phyloP scores from a whole-genome alignment of 2,113 vertebrate species.

The Scomber colias region DNA sequence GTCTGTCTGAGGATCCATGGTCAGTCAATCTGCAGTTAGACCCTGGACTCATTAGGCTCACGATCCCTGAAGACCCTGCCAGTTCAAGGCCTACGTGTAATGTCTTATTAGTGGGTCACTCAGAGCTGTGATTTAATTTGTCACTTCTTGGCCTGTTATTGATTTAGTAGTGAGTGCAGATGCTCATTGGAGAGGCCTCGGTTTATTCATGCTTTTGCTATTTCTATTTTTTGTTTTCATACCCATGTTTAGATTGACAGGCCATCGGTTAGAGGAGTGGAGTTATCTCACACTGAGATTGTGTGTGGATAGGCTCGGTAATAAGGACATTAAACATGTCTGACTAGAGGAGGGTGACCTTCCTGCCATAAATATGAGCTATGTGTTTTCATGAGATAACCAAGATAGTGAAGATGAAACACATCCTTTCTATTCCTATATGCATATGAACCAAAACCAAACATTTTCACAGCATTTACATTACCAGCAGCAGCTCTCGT shows the following conservation, averaged over 20 bases:
- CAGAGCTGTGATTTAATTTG: slow-evolving; percentile 42
- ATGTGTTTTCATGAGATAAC: slow-evolving; percentile 39
- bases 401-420: slow-evolving; percentile 36
- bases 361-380: slow-evolving; percentile 53
- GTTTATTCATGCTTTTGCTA: slow-evolving; percentile 56
- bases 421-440: background rate
- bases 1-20: background rate
- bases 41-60: background rate
- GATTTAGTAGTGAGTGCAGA: slow-evolving; percentile 46
- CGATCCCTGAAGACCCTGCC: background rate
- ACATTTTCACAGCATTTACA: slow-evolving; percentile 12
- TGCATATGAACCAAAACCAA: slow-evolving; percentile 9
- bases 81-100: slow-evolving; percentile 21
- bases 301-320: slow-evolving; percentile 44
- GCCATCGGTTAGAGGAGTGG: slow-evolving; percentile 51
- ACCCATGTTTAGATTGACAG: slow-evolving; percentile 34
- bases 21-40: background rate
- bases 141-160: slow-evolving; percentile 34
- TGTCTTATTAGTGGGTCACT: slow-evolving; percentile 40
- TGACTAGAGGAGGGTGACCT: slow-evolving; percentile 52
- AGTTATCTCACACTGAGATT: slow-evolving; percentile 47
- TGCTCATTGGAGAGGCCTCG: slow-evolving; percentile 8
- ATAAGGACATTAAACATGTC: slow-evolving; percentile 72
- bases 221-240: slow-evolving; percentile 38
- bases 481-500: background rate